Base-by-base conservation (phyloP, 2,888 invertebrate species). In the Stomorhina lunata region DNA sequence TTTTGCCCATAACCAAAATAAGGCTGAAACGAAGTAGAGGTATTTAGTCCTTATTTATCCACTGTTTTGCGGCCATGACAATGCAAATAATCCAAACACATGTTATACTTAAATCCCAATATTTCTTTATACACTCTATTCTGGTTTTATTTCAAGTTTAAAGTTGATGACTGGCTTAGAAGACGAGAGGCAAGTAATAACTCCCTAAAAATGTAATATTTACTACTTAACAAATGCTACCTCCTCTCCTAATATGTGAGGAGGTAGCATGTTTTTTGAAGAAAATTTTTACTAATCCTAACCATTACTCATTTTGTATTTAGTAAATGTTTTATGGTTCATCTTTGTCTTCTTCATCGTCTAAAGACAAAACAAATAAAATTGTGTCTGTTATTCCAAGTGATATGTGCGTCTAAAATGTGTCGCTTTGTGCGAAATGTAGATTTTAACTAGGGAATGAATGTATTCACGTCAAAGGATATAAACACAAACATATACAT, bases 221-320 rank as follows among this genome's bases (percentile, higher is more conserved):
- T 66, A 34, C 50, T 32, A 34, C 57, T 59, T 32, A 22, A 32
- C 20, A 34, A 48, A 66, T n/a, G 1, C 20, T 29, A 12, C 7
- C 15, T 15, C 7, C 22, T 34, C 10, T 17, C 22, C 29, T 1
- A 27, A 17, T 12, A 10, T 53, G 27, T 12, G 45, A n/a, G 29
- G 10, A 40, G 29, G 15, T n/a, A 37, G 17, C 7, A 17, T 69
- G 29, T 65, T 48, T 61, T 40, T 68, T 15, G 10, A 22, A 34
- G 12, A 6, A 40, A 15, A 37, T 17, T 32, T 68, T 61, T 20
- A 43, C 5, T 77, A 77, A 81, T 81, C 72, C 75, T 27, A n/a
- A 45, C 69, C 79, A 82, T 79, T 71, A 71, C 29, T 82, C 75
- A 79, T 79, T 66, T 78, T 34, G 73, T 73, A 65, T 73, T 78